Base-by-base conservation (phyloP, 2,797 vertebrate genomes). In the Petrocephalus sullivani region DNA sequence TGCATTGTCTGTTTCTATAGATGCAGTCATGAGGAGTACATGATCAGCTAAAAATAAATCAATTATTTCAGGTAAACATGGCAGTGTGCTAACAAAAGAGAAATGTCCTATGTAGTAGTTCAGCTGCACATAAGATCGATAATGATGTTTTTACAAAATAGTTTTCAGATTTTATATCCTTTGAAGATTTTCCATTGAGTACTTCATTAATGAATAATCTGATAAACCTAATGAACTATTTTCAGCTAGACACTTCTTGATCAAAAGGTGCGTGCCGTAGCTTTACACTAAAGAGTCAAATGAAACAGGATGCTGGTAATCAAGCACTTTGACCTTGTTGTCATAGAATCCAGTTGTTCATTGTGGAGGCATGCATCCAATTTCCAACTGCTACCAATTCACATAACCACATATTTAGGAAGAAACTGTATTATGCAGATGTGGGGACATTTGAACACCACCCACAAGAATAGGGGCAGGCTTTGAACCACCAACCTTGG, bases 271-370 rank as follows among this genome's bases (percentile, higher is more conserved):
- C 37, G 49, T 9, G 14, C 37, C 61, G 85, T 86, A 87, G 58
- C 75, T 85, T 54, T 49, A 75, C 14, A 51, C 85, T 78, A 78
- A 53, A 10, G 67, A 58, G 85, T 89, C 67, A 51, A 88, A 2
- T 71, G 82, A 9, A 46, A 67, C 87, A 90, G 89, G 37, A 85
- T 58, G 92, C 86, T 89, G 90, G 14, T 58, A 87, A 28, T 90
- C 81, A 46, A 0, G 86, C 89, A 87, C n/a, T 23, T 23, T 53
- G 64, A 54, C 49, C 46, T 87, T 78, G 64, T 54, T 86, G 84
- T 33, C 84, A 85, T 57, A 53, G 28, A 58, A 56, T 86, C 28
- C 21, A 56, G 4, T 54, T 85, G 53, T 86, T n/a, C 37, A 37
- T 58, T 14, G n/a, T 58, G 84, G 54, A 58, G 33, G 4, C 37